Base-by-base conservation (phyloP, 2,113 vertebrate species). In the Colossoma macropomum region DNA sequence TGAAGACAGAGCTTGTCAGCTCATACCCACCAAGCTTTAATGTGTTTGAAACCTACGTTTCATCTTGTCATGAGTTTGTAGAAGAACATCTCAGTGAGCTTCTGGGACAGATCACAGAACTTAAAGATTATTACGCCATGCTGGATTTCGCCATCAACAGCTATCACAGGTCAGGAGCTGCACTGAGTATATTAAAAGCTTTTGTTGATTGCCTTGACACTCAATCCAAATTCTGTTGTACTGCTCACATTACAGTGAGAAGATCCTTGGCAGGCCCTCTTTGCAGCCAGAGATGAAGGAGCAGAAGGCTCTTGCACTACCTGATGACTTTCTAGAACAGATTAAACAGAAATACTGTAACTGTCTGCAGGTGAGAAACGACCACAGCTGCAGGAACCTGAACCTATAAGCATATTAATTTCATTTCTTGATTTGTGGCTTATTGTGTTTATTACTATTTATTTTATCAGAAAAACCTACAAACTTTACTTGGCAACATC, bases 21-120 rank as follows among this genome's bases (percentile, higher is more conserved):
- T 91, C 82, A 0, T 95, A 95, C 87, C 93, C 94, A 0, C 87
- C 86, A 81, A 93, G 90, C 79, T 95, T 95, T 34, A 77, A 79
- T 0, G 94, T 94, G 25, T 93, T 94, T 85, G 80, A 91, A 88
- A 84, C 90, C 0, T 95, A 95, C 28, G 89, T 93, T 75, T 72
- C 23, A 52, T 86, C 88, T 17, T 93, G 92, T 85, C 90, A 92
- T 83, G 16, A 25, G 8, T 89, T 78, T 1, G 69, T 93, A 2
- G 86, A 52, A 21, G 86, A 89, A 76, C 93, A 95, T 85, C 71
- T 94, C 68, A 88, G 75, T 70, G 80, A 45, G 12, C 89, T 94
- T 85, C 84, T 91, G 82, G 75, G 15, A 52, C 85, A 89, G 52
- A 81, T 83, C 28, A 90, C 82, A 0, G 91, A 93, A 62, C 63